Evolutionary conservation across 1,140 invertebrate genomes (phyloP), one percentile per base, ranked within the genome.

Genomic region (Episyrphus balteatus): DNA sequence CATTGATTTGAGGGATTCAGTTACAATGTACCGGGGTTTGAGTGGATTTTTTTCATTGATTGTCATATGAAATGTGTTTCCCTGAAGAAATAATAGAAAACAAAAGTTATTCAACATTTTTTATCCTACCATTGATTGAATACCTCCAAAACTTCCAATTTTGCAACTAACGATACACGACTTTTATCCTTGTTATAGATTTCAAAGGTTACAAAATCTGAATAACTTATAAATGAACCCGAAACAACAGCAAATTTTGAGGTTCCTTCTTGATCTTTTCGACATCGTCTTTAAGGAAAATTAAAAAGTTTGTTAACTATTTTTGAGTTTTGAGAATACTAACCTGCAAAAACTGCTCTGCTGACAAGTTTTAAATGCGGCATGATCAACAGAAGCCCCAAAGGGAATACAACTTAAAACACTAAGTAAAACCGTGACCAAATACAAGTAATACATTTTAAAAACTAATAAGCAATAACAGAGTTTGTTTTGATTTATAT

Each of bases 311-410:
- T n/a, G 14, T 3, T 26, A 26, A 26, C 3, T 5, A 8, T 18
- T 19, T 34, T 0, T 34, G 3, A 18, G 8, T 19, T 10, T n/a
- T 11, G 12, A 18, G 8, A 36, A 36, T 26, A 71, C 70, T 73
- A 77, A 91, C 88, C 83, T 85, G 76, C 93, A 98, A 69, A 96
- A 98, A 51, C 90, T 91, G 61, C 88, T 93, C 70, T 97, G 91
- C 13, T 93, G 86, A 62, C 93, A 97, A 52, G 86, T 88, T 70
- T 95, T 95, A 68, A 95, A 97, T 68, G 91, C 92, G 54, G 79
- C 81, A 60, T 79, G 81, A 67, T 91, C 88, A 31, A 95, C 92
- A 38, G 76, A 78, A 41, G 65, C 32, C 13, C 31, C 34, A 45
- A 26, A 44, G 21, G 47, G 15, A 34, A 51, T 26, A 8, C 3